Evolutionary conservation across 2,113 vertebrate genomes (phyloP).

Genomic region (Prinia subflava): DNA sequence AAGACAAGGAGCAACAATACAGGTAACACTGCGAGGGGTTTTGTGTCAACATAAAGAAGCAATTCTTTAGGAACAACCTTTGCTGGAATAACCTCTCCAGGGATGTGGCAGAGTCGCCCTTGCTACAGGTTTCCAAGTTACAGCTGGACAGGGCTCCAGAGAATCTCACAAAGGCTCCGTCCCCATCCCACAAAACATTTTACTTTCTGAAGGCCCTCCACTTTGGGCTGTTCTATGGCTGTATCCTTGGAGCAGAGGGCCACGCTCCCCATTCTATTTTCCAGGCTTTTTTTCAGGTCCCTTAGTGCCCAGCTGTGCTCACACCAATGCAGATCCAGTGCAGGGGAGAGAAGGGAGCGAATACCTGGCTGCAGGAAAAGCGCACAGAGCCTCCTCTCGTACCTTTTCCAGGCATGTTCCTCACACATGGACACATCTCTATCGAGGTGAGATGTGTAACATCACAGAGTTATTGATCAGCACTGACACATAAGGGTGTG

Average conservation of each 20-base stretch:
- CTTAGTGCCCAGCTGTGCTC: not conserved
- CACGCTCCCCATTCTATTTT: accelerated
- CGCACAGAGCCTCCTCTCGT: not conserved
- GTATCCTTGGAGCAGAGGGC: not conserved
- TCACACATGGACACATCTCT: not conserved
- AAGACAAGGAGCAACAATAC: not conserved
- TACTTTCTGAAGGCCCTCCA: not conserved
- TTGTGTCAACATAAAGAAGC: not conserved
- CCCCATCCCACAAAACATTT: not conserved
- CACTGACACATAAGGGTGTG: accelerated
- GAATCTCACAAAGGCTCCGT: not conserved
- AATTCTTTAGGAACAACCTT: not conserved
- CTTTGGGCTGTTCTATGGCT: not conserved
- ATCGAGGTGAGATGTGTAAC: not conserved
- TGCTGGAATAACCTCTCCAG: not conserved
- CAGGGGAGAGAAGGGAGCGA: not conserved
- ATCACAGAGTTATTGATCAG: not conserved
- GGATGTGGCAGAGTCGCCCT: too few species aligned
- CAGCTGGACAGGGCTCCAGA: not conserved
- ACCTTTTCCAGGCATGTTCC: not conserved
- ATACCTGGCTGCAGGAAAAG: not conserved
- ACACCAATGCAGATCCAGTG: not conserved
- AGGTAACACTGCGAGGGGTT: not conserved
- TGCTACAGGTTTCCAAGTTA: not conserved
- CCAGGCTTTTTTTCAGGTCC: not conserved